Evolutionary conservation across 1,140 invertebrate genomes (phyloP).

Genomic region (Episyrphus balteatus): DNA sequence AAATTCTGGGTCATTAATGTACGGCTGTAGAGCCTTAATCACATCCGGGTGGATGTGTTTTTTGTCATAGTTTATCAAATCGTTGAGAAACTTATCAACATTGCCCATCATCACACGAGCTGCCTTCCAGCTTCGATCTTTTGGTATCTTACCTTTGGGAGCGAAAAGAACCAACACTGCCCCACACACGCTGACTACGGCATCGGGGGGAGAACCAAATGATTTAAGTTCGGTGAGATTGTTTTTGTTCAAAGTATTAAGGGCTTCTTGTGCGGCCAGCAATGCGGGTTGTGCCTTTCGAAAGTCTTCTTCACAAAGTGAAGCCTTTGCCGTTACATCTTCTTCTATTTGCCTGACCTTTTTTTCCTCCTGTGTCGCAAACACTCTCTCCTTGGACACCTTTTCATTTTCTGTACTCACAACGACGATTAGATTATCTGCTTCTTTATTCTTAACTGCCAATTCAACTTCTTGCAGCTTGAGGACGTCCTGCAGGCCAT

Average conservation of each 20-base stretch:
- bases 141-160: slow-evolving; percentile 78
- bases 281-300: slow-evolving; percentile 84
- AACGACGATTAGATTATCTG: slow-evolving; percentile 78
- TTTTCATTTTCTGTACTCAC: slow-evolving; percentile 85
- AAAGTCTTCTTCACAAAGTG: slow-evolving; percentile 80
- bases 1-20: slow-evolving; percentile 59
- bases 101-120: slow-evolving; percentile 79
- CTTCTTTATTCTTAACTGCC: slow-evolving; percentile 79
- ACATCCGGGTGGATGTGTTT: slow-evolving; percentile 85
- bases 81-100: slow-evolving; percentile 71
- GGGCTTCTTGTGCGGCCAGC: slow-evolving; percentile 74
- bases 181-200: slow-evolving; percentile 73
- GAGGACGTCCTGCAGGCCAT: slow-evolving; percentile 52
- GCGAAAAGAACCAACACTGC: slow-evolving; percentile 81
- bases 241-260: slow-evolving; percentile 87
- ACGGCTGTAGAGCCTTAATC: slow-evolving; percentile 58
- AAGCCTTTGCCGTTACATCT: slow-evolving; percentile 72
- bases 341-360: slow-evolving; percentile 83
- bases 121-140: slow-evolving; percentile 87
- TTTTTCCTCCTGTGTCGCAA: slow-evolving; percentile 72
- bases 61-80: slow-evolving; percentile 83
- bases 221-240: slow-evolving; percentile 92
- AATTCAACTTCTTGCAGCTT: slow-evolving; percentile 82
- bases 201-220: slow-evolving; percentile 71
- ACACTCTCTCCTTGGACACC: slow-evolving; percentile 75